Conservation (phyloP, 2,113 vertebrate species). For the Mola mola region DNA sequence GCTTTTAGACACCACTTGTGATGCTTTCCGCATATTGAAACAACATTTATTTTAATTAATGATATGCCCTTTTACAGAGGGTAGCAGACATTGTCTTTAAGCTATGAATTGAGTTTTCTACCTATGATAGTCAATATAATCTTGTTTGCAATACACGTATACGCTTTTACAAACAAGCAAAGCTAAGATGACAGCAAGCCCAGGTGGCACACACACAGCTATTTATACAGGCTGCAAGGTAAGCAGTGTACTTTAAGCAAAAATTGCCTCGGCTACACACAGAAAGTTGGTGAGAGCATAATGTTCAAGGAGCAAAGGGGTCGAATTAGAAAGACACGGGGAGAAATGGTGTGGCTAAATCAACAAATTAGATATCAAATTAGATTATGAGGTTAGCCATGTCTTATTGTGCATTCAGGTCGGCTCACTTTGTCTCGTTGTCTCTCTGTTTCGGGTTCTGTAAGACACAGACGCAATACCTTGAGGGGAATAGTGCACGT, state of each 20-base stretch:
- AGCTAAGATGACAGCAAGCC: slow-evolving; percentile 40
- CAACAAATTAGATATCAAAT: slow-evolving; percentile 65
- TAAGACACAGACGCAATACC: slow-evolving; percentile 52
- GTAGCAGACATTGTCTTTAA: slow-evolving; percentile 26
- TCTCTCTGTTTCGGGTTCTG: slow-evolving; percentile 22
- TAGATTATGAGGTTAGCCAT: slow-evolving; percentile 56
- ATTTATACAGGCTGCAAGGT: slow-evolving; percentile 46
- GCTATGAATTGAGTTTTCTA: slow-evolving; percentile 20
- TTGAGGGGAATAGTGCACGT: slow-evolving; percentile 38
- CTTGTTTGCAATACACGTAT: slow-evolving; percentile 53
- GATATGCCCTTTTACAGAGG: slow-evolving; percentile 11
- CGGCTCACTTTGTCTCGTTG: slow-evolving; percentile 37
- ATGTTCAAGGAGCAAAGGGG: slow-evolving; percentile 32
- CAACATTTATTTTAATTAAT: slow-evolving; percentile 41
- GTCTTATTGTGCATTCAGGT: slow-evolving; percentile 51
- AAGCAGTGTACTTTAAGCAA: slow-evolving; percentile 47
- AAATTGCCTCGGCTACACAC: slow-evolving; percentile 34
- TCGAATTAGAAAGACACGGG: slow-evolving; percentile 19
- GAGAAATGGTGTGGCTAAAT: slow-evolving; percentile 15
- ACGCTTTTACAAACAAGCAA: slow-evolving; percentile 33
- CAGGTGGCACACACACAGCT: slow-evolving; percentile 27
- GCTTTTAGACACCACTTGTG: too few species aligned
- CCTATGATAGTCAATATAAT: slow-evolving; percentile 50
- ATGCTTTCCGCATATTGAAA: slow-evolving; percentile 34
- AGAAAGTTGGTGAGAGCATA: slow-evolving; percentile 39